Evolutionary conservation across 1,140 invertebrate species (phyloP), one percentile per base, ranked within the genome.

Genomic region (Archivesica marissinica): DNA sequence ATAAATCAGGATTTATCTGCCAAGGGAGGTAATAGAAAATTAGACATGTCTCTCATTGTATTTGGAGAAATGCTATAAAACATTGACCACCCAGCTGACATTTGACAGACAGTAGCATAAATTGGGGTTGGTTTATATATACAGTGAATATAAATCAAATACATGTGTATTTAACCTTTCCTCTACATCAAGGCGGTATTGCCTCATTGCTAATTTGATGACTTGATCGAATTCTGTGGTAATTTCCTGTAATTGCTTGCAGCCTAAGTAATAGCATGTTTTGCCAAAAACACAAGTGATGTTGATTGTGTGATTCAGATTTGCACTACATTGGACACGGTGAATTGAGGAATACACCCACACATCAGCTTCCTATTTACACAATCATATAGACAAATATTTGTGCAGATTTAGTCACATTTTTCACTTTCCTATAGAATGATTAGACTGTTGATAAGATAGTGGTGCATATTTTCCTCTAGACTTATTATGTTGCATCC

Each of bases 101-200:
- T 50, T 64, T 50, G 50, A 47, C 28, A 30, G 68, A 47, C 68
- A 72, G 39, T 3, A 33, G 41, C 41, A 72, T 50, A 72, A 33
- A 72, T 72, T 72, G 41, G 68, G 50, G 25, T 72, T 50, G 15
- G 41, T 72, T 47, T 64, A 44, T 25, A 44, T 44, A 72, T 25
- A 50, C 44, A 72, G 68, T 13, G 13, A 15, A 72, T 25, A 72
- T 72, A 30, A 28, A 72, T 72, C 68, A 72, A 72, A 50, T 72
- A 47, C 68, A 47, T 72, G 68, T 72, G 41, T 64, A 72, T 50
- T 72, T 72, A 72, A 50, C 68, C 15, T 4, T 23, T 47, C 6
- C 52, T 56, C 7, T n/a, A 11, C 28, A 56, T 56, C 20, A 47
- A 11, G 9, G 44, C 44, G 23, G 39, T 20, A 44, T 15, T 41